Evolutionary conservation across 1,140 invertebrate species (phyloP).

Genomic region (Macrocentrus cingulum): DNA sequence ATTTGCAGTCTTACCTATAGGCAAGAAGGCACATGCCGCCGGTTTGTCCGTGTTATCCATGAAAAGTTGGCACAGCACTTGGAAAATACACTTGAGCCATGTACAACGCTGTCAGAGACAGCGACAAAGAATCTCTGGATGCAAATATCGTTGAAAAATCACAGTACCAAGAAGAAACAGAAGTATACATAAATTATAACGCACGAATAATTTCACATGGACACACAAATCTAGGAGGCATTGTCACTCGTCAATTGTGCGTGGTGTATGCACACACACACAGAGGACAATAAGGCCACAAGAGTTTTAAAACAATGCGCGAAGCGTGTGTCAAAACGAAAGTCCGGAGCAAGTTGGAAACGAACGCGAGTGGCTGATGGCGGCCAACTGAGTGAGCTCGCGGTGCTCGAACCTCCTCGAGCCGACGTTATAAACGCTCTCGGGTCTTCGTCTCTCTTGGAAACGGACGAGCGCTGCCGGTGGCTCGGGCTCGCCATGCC

Average conservation of each 20-base stretch:
- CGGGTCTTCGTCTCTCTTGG: conserved; percentile 7
- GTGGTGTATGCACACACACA: no score
- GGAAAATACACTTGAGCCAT: neutral
- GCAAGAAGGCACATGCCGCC: neutral
- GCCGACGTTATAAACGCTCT: conserved; percentile 6
- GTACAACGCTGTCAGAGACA: neutral
- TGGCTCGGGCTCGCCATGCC: neutral
- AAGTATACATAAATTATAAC: no score
- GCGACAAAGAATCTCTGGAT: neutral
- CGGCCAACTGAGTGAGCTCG: conserved; percentile 25
- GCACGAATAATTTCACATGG: no score
- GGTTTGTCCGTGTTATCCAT: conserved; percentile 16
- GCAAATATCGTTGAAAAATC: no score
- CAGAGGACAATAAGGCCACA: no score
- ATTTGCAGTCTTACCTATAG: conserved; percentile 16
- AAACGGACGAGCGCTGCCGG: conserved; percentile 7
- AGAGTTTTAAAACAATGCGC: no score
- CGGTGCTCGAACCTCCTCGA: conserved; percentile 20
- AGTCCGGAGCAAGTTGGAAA: neutral
- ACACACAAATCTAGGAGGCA: no score
- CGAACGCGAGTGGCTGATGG: conserved; percentile 26
- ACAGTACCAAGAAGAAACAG: no score
- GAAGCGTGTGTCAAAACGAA: no score
- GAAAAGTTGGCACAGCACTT: conserved; percentile 11
- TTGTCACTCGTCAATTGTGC: conserved; percentile 7